Evolutionary conservation across 2,113 vertebrate species (phyloP).

Genomic region (Motacilla alba): DNA sequence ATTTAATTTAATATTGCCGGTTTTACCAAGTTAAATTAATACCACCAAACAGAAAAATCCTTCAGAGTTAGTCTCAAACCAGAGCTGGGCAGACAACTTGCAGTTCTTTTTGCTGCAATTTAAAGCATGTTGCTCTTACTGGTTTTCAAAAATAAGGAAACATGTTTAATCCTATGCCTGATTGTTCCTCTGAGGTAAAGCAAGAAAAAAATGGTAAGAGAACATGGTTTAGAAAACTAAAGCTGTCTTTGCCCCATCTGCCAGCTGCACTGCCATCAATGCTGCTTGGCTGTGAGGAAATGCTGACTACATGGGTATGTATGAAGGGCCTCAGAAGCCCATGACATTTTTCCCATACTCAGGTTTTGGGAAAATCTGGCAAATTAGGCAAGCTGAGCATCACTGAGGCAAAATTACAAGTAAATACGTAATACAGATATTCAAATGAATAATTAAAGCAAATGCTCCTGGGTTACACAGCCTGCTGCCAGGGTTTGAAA

Average conservation of each 20-base stretch:
- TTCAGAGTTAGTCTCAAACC: slow-evolving; percentile 49
- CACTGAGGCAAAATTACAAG: not conserved
- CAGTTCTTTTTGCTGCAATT: not conserved
- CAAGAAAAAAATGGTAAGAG: not conserved
- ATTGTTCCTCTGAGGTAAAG: not conserved
- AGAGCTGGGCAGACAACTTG: not conserved
- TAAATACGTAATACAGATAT: not conserved
- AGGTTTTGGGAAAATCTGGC: not conserved
- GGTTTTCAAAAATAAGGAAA: slow-evolving; percentile 21
- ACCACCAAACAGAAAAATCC: slow-evolving; percentile 28
- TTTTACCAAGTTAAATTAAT: slow-evolving; percentile 53
- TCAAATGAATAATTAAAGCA: not conserved
- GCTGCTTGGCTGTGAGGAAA: not conserved
- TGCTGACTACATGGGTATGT: accelerated
- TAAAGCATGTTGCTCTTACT: slow-evolving; percentile 25
- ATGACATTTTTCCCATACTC: not conserved
- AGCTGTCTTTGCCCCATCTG: not conserved
- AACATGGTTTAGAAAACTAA: not conserved
- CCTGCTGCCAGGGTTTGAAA: not conserved
- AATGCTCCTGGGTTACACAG: not conserved
- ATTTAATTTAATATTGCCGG: slow-evolving; percentile 46
- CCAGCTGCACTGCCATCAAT: not conserved
- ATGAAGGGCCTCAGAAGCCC: not conserved
- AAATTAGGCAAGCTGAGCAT: not conserved
- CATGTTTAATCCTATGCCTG: not conserved